Evolutionary conservation across 2,113 vertebrate genomes (phyloP).

Genomic region (Stomatorhinus ivindoensis): DNA sequence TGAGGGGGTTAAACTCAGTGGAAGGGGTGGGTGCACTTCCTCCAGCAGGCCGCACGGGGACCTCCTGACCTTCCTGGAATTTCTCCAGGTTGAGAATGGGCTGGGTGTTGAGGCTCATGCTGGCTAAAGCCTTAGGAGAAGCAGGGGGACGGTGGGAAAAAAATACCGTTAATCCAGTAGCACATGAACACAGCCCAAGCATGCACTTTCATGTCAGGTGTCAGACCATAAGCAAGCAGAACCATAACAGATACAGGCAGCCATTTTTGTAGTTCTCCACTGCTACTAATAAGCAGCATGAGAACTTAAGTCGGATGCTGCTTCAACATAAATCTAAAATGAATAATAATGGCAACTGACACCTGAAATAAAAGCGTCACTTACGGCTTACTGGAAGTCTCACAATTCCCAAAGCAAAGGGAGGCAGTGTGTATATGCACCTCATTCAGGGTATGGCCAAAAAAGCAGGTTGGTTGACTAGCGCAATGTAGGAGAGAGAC

Average conservation of each 20-base stretch:
- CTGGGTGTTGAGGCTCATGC: conserved; percentile 97
- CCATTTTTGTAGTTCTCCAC: neutral
- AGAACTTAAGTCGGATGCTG: neutral
- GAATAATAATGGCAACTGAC: conserved; percentile 32
- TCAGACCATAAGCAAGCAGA: conserved; percentile 20
- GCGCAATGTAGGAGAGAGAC: neutral
- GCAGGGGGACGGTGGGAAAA: conserved; percentile 6
- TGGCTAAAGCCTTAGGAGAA: conserved; percentile 75
- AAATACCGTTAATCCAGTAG: neutral
- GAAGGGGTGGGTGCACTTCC: conserved; percentile 86
- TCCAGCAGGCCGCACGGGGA: conserved; percentile 70
- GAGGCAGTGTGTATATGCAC: neutral
- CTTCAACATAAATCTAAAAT: neutral
- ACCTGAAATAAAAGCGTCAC: conserved; percentile 49
- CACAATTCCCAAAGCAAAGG: conserved; percentile 31
- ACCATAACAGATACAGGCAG: neutral
- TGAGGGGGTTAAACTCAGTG: conserved; percentile 95
- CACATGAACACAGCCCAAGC: conserved; percentile 10
- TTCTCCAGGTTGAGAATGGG: conserved; percentile 97
- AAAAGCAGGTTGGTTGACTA: neutral
- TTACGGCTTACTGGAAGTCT: conserved; percentile 28
- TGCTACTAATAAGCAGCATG: neutral
- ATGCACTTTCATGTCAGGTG: conserved; percentile 55
- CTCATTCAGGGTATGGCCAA: conserved; percentile 10
- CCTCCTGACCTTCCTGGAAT: conserved; percentile 88